Evolutionary conservation across 2,797 vertebrate species (phyloP), one percentile per base, ranked within the genome.

Genomic region (Rhinatrema bivittatum): DNA sequence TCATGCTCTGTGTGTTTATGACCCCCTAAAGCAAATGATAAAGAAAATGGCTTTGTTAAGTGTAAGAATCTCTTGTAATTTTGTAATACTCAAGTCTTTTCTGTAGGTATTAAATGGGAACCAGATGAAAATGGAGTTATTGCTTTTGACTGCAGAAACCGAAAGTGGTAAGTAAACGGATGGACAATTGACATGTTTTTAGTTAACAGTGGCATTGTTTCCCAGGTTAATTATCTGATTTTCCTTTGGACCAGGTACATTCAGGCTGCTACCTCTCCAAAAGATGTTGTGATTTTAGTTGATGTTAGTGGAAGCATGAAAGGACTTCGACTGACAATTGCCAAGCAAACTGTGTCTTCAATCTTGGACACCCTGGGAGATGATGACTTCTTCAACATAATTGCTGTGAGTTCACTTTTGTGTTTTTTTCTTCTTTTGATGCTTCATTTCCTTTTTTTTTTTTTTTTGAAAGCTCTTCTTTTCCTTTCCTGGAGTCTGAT

Each of bases 221-320:
- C 25, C 31, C 46, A 47, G 5, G 42, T 26, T 22, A 22, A 35
- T 15, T 7, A 4, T 32, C 50, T 26, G 42, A 7, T 32, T 31
- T 28, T 34, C 50, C 19, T 50, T 36, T 36, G 3, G 35, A 28
- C 39, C 65, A 98, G 93, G 93, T 89, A 97, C 42, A 98, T 98
- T 66, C 95, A 97, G 72, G 95, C 95, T 28, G 95, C 95, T 13
- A 98, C 95, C 32, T 98, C 95, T 50, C 95, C 95, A 1, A 98
- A 98, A 72, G 88, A 98, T 5, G 91, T 98, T 31, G 90, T 98
- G 31, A 97, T 98, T 72, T 79, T 98, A 61, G 92, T 98, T 14
- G 95, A 98, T 10, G 91, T 97, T 39, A 98, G 95, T 4, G 95
- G 95, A 45, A 97, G 94, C 53, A 98, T 98, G 95, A 98, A 98